Evolutionary conservation across 1,140 invertebrate species (phyloP).

Genomic region (Nasonia longicornis): DNA sequence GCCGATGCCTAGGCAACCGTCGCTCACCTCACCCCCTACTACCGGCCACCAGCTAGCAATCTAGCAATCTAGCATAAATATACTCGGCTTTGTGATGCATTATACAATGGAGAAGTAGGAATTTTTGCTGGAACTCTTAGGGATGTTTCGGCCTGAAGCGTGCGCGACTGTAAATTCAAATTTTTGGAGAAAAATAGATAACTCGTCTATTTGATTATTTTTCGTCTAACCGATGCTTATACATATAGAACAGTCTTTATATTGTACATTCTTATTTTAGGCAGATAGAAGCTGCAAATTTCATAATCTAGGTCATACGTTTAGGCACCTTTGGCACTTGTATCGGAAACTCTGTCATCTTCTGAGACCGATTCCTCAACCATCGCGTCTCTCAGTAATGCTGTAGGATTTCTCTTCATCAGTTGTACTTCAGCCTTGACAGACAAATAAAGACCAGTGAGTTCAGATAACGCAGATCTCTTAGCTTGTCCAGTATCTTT

Average conservation of each 20-base stretch:
- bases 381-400: slow-evolving; percentile 29
- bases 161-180: not conserved
- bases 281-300: not conserved
- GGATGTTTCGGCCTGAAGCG: not conserved
- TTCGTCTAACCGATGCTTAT: not conserved
- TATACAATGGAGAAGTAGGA: not conserved
- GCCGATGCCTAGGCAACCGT: slow-evolving; percentile 41
- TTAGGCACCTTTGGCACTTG: slow-evolving; percentile 29
- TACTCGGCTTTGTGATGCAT: too few species aligned
- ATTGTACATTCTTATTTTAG: not conserved
- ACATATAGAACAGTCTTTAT: not conserved
- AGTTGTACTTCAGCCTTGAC: slow-evolving; percentile 18
- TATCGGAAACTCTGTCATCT: slow-evolving; percentile 25
- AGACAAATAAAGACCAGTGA: slow-evolving; percentile 38
- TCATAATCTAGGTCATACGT: not conserved
- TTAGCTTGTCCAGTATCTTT: slow-evolving; percentile 38
- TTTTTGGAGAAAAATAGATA: not conserved
- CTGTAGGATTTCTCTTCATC: slow-evolving; percentile 26
- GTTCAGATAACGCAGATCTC: slow-evolving; percentile 28
- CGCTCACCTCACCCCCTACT: not conserved
- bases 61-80: too few species aligned
- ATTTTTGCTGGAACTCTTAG: not conserved
- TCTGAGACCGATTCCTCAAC: slow-evolving; percentile 17
- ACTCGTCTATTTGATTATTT: not conserved
- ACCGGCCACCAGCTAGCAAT: too few species aligned